Conservation (phyloP, 35 echinoderm and acorn worm genomes). For the Lytechinus variegatus region DNA sequence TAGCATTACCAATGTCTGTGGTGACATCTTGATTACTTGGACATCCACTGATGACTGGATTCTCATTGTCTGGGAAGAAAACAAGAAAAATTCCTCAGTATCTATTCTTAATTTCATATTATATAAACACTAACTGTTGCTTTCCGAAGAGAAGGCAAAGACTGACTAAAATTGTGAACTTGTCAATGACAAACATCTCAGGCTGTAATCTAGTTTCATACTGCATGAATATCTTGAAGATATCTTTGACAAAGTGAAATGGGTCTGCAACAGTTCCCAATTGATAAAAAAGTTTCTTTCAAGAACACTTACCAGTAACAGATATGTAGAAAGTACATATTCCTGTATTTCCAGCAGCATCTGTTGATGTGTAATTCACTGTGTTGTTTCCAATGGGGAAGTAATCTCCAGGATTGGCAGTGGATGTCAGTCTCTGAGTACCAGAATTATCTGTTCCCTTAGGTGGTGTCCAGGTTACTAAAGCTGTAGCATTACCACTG, state of each 20-base stretch:
- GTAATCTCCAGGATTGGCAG: not conserved
- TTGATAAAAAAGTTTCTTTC: too few species aligned
- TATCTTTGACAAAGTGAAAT: too few species aligned
- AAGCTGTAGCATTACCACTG: not conserved
- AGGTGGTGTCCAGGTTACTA: not conserved
- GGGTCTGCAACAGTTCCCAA: too few species aligned
- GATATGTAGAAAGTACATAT: not conserved
- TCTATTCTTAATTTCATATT: too few species aligned
- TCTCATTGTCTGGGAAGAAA: not conserved
- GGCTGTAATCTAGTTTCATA: too few species aligned
- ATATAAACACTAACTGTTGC: too few species aligned
- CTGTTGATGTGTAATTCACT: not conserved
- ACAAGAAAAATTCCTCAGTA: too few species aligned
- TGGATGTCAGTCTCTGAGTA: not conserved
- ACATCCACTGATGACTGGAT: conserved; percentile 51
- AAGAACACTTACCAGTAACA: too few species aligned
- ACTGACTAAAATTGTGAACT: too few species aligned
- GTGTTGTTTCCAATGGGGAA: not conserved
- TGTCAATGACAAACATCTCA: too few species aligned
- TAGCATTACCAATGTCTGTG: not conserved
- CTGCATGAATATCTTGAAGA: too few species aligned
- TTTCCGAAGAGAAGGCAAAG: too few species aligned
- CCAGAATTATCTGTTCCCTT: not conserved
- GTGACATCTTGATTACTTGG: conserved; percentile 20
- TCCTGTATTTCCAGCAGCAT: not conserved